Conservation (phyloP, 2,888 invertebrate genomes). For the Troides helena region DNA sequence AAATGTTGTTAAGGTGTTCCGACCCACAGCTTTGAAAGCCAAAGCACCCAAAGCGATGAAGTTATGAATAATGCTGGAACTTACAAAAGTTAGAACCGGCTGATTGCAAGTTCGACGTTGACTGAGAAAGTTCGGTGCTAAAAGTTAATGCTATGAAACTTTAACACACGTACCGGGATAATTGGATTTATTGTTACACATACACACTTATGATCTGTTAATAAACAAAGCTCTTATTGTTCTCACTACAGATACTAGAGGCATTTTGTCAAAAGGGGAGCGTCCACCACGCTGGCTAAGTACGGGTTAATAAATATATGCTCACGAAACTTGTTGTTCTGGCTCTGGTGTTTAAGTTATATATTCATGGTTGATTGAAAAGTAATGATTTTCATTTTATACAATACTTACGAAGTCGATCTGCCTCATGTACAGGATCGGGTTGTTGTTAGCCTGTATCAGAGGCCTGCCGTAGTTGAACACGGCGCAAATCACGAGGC, state of each 20-base stretch:
- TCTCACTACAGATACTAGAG: too few relatives aligned
- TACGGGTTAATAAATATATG: too few relatives aligned
- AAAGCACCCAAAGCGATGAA: not conserved
- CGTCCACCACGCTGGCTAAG: too few relatives aligned
- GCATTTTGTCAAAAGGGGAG: too few relatives aligned
- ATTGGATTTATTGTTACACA: not conserved
- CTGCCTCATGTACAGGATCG: slow-evolving; percentile 93
- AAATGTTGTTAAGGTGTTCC: not conserved
- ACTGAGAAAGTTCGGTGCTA: slow-evolving; percentile 22
- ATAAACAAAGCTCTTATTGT: not conserved
- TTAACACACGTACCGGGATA: not conserved
- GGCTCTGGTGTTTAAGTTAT: too few relatives aligned
- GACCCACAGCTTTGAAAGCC: not conserved
- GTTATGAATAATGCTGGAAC: slow-evolving; percentile 13
- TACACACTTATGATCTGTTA: not conserved
- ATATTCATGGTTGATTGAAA: too few relatives aligned
- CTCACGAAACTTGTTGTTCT: too few relatives aligned
- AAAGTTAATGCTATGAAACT: slow-evolving; percentile 15
- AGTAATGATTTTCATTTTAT: not conserved
- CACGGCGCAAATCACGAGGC: slow-evolving; percentile 95
- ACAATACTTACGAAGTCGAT: slow-evolving; percentile 88
- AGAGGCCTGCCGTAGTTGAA: slow-evolving; percentile 95
- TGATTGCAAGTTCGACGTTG: slow-evolving; percentile 15
- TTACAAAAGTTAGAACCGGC: slow-evolving; percentile 3
- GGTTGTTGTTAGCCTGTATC: slow-evolving; percentile 94